Conservation (phyloP, 2,888 invertebrate genomes). For the Drosophila mayaguana region DNA sequence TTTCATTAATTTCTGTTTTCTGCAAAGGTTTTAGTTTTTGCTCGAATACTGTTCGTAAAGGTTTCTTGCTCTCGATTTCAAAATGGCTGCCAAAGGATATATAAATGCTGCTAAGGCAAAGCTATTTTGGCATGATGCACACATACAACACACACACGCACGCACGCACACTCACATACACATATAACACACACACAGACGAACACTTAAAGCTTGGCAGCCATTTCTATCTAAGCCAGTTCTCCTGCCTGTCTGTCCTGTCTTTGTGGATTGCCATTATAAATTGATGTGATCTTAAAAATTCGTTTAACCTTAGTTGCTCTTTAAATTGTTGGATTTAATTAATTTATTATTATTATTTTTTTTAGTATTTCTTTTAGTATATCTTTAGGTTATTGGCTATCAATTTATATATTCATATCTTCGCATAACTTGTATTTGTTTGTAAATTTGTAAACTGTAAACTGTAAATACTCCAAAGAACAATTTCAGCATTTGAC, state of each 20-base stretch:
- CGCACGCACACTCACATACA: constrained; percentile 31
- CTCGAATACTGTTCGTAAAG: constrained; percentile 76
- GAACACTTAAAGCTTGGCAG: constrained; percentile 56
- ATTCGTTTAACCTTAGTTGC: constrained; percentile 49
- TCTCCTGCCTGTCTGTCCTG: constrained; percentile 29
- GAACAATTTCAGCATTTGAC: constrained; percentile 57
- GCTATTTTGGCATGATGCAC: constrained; percentile 39
- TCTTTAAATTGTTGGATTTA: constrained; percentile 16
- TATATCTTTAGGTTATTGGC: constrained; percentile 38
- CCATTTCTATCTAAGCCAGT: constrained; percentile 18
- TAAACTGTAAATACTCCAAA: constrained; percentile 82
- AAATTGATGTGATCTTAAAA: constrained; percentile 47
- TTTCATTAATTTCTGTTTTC: not conserved
- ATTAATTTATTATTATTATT: not conserved
- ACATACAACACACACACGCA: constrained; percentile 18
- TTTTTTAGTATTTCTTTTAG: not conserved
- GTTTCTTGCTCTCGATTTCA: constrained; percentile 36
- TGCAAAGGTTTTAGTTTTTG: constrained; percentile 22
- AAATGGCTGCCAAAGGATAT: constrained; percentile 58
- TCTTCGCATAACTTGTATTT: constrained; percentile 50
- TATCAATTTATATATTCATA: constrained; percentile 32
- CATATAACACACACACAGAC: constrained; percentile 22
- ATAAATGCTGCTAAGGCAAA: constrained; percentile 60
- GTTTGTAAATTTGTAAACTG: constrained; percentile 74
- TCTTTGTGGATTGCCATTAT: constrained; percentile 39